Percentiles rank a stretch among this genome's conserved stretches.
Conservation (phyloP, 2,888 invertebrate genomes). For the Callyntrura guangdongensis region DNA sequence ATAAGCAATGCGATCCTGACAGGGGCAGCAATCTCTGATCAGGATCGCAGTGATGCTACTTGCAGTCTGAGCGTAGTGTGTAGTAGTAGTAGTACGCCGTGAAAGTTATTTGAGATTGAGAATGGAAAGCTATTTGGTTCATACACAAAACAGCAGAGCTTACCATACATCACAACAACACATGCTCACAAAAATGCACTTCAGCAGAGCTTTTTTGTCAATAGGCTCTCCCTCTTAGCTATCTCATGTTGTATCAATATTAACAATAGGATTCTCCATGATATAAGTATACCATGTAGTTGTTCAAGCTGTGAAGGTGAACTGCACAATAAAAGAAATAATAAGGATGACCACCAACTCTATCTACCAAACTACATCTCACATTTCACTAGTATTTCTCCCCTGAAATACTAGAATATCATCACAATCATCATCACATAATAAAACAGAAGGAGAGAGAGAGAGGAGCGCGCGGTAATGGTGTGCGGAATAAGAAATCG, state of each 20-base stretch:
- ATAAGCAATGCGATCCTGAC: not conserved
- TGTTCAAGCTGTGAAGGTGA: slow-evolving; percentile 51
- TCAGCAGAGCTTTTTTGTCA: not conserved
- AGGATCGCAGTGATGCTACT: not conserved
- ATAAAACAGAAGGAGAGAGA: not conserved
- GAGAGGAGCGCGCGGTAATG: slow-evolving; percentile 4
- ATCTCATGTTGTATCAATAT: not conserved
- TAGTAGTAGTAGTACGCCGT: not conserved
- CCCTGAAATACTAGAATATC: slow-evolving; percentile 51
- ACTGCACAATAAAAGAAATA: slow-evolving; percentile 53
- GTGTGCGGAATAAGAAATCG: slow-evolving; percentile 61
- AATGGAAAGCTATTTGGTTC: slow-evolving; percentile 34
- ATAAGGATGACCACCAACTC: slow-evolving; percentile 65
- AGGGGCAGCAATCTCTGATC: slow-evolving; percentile 17
- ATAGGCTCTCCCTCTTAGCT: not conserved
- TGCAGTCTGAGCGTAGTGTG: not conserved
- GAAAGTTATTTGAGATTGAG: slow-evolving; percentile 38
- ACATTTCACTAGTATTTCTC: slow-evolving; percentile 61
- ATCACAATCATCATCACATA: slow-evolving; percentile 49
- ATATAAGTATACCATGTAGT: not conserved
- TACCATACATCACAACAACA: slow-evolving; percentile 16
- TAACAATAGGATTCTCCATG: not conserved
- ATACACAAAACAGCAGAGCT: not conserved
- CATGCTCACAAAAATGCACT: not conserved
- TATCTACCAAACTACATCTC: slow-evolving; percentile 49